Percentiles rank a stretch among this genome's conserved stretches.
These are phyloP conservation scores for Rhyacophila evoluta DNA, from an alignment of 2,888 invertebrate genomes.

Conservation along the genomic window DNA sequence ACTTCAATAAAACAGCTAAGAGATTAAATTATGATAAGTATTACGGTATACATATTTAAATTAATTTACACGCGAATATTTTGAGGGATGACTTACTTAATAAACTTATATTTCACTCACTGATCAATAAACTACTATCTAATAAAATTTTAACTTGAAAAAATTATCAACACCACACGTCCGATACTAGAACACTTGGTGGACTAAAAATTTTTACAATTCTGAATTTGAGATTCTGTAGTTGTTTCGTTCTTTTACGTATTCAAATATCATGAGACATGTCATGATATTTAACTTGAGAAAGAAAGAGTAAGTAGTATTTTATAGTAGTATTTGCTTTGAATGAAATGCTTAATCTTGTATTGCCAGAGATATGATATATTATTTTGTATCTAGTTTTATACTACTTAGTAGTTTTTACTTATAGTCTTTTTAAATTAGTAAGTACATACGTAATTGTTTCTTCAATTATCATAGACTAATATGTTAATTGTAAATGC, in stretches of 20 bases:
- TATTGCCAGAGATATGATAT: too few species aligned
- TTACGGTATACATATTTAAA: not conserved
- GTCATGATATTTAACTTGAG: not conserved
- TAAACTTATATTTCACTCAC: not conserved
- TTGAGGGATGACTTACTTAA: not conserved
- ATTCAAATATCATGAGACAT: not conserved
- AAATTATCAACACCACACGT: not conserved
- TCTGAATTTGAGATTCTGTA: not conserved
- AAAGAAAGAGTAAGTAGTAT: too few species aligned
- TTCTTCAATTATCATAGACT: too few species aligned
- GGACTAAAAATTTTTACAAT: not conserved
- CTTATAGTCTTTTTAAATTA: too few species aligned
- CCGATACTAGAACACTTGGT: not conserved
- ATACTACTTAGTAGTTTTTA: too few species aligned
- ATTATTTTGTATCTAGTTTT: too few species aligned
- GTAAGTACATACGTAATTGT: too few species aligned
- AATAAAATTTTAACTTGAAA: not conserved
- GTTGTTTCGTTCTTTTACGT: not conserved
- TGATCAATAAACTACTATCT: not conserved
- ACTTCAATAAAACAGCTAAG: conserved; percentile 5
- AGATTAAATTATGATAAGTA: not conserved
- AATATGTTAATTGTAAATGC: too few species aligned
- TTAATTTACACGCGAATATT: not conserved
- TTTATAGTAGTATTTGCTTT: too few species aligned
- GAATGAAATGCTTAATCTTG: too few species aligned